Conservation (phyloP, 2,113 vertebrate genomes). For the Rhagologus leucostigma region DNA sequence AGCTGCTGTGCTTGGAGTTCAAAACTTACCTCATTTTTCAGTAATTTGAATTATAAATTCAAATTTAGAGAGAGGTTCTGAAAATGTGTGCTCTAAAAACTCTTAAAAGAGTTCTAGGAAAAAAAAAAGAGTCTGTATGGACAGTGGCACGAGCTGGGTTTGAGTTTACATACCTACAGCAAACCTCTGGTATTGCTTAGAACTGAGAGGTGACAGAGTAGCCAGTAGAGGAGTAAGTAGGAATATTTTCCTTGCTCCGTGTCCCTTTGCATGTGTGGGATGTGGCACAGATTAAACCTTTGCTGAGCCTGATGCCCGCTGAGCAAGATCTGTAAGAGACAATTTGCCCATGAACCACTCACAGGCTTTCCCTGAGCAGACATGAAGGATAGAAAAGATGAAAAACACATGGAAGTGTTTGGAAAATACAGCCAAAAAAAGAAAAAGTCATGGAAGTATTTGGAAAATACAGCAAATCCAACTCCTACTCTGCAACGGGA, state of each 20-base stretch:
- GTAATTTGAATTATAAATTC: not conserved
- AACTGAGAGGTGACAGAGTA: not conserved
- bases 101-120: not conserved
- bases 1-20: not conserved
- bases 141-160: not conserved
- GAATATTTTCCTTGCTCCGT: not conserved
- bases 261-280: not conserved
- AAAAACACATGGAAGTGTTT: not conserved
- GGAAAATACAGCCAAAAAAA: not conserved
- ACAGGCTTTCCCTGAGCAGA: not conserved
- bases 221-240: not conserved
- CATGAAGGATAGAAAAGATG: not conserved
- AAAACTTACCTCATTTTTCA: not conserved
- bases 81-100: not conserved
- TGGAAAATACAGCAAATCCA: not conserved
- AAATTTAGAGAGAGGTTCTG: not conserved
- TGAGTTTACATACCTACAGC: not conserved
- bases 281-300: not conserved
- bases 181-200: not conserved
- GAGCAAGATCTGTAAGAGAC: not conserved
- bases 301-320: not conserved
- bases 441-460: not conserved
- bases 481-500: accelerated
- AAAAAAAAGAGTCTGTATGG: not conserved
- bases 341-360: not conserved